Percentiles rank a stretch among this genome's conserved stretches.
These are phyloP conservation scores for Daphoenositta chrysoptera DNA, from an alignment of 2,113 vertebrate genomes.

Conservation along the genomic window DNA sequence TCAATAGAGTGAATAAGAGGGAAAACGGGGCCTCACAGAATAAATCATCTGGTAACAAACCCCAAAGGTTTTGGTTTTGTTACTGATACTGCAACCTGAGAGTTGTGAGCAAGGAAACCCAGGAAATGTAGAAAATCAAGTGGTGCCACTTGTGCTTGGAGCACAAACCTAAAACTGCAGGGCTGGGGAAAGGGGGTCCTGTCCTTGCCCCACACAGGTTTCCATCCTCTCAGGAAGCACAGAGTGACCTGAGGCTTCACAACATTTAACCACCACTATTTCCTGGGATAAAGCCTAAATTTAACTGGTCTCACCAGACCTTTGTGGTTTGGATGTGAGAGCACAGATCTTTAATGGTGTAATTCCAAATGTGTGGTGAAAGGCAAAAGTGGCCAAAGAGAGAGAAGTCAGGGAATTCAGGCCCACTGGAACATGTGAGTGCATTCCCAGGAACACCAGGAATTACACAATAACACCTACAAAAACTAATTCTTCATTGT, in stretches of 20 bases:
- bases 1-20: not conserved
- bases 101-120: not conserved
- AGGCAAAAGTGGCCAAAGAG: not conserved
- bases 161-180: not conserved
- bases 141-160: not conserved
- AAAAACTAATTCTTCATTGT: not conserved
- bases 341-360: not conserved
- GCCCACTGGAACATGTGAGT: fast-evolving
- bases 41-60: not conserved
- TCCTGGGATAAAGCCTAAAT: not conserved
- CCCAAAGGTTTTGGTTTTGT: not conserved
- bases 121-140: fast-evolving
- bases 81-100: not conserved
- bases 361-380: not conserved
- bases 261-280: not conserved
- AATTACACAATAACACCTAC: not conserved
- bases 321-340: not conserved
- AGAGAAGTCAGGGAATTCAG: not conserved
- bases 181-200: not conserved
- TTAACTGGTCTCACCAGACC: not conserved
- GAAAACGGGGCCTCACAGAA: not conserved
- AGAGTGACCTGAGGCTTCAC: not conserved
- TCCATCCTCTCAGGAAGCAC: not conserved
- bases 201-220: not conserved
- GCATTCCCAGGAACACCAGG: not conserved